Evolutionary conservation across 2,113 vertebrate genomes (phyloP).

Genomic region (Platichthys flesus): DNA sequence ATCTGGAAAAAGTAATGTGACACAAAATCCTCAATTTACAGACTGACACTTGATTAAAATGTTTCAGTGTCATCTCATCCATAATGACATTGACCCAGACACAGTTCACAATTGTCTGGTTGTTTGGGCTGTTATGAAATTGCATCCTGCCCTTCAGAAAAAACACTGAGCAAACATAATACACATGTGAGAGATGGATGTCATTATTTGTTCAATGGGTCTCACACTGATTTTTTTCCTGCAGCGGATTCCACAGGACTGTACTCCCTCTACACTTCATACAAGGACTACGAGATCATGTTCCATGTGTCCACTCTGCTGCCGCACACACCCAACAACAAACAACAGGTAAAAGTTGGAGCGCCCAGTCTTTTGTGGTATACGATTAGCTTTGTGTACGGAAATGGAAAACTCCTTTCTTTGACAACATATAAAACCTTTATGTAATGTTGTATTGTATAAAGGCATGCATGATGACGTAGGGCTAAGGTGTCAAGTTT

Average conservation of each 20-base stretch:
- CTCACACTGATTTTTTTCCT: conserved; percentile 48
- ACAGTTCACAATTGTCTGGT: conserved; percentile 41
- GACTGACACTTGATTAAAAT: no score
- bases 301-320: conserved; percentile 96
- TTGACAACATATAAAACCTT: conserved; percentile 7
- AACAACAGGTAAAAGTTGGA: conserved; percentile 89
- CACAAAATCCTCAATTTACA: background rate
- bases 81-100: conserved; percentile 37
- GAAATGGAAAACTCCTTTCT: conserved; percentile 20
- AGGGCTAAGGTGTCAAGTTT: conserved; percentile 8
- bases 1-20: background rate
- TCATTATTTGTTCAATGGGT: conserved; percentile 23
- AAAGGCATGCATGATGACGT: conserved; percentile 10
- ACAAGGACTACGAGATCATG: conserved; percentile 98
- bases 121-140: conserved; percentile 44
- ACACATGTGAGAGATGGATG: conserved; percentile 37
- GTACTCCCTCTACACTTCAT: conserved; percentile 94
- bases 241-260: conserved; percentile 96
- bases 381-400: background rate
- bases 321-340: conserved; percentile 97
- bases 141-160: conserved; percentile 35
- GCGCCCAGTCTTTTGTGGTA: background rate
- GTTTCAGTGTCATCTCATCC: conserved; percentile 17
- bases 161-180: conserved; percentile 20
- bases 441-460: background rate